Percentiles rank a stretch among this genome's conserved stretches.
Conservation (phyloP, 2,797 vertebrate genomes). For the Sebastes oblongus region DNA sequence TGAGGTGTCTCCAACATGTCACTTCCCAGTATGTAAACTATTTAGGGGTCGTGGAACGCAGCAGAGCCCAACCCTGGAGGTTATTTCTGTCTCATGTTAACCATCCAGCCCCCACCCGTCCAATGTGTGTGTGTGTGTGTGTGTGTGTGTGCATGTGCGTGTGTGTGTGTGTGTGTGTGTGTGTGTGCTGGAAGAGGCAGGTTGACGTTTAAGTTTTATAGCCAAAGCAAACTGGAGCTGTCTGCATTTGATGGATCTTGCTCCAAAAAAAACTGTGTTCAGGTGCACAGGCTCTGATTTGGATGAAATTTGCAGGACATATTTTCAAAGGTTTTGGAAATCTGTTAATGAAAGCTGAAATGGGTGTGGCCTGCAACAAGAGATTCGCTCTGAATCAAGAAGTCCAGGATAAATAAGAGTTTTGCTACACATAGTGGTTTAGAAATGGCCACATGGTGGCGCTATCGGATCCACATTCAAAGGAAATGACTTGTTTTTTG, state of each 20-base stretch:
- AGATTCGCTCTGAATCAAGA: background rate
- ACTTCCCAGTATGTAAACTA: slow-evolving; percentile 48
- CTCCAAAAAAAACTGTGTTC: too few species aligned
- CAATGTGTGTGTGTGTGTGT: background rate
- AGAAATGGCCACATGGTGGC: background rate
- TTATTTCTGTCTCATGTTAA: slow-evolving; percentile 63
- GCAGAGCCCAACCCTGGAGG: slow-evolving; percentile 55
- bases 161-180: background rate
- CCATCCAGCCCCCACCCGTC: slow-evolving; percentile 2
- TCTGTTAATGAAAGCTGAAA: background rate
- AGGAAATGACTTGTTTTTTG: background rate
- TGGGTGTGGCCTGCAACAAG: background rate
- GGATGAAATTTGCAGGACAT: background rate
- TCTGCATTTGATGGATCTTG: background rate
- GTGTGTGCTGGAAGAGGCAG: background rate
- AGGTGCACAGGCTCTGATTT: background rate
- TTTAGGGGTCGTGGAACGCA: slow-evolving; percentile 40
- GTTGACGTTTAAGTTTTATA: background rate
- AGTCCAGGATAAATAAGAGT: background rate
- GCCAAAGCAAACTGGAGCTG: background rate
- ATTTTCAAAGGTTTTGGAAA: background rate
- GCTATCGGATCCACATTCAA: background rate
- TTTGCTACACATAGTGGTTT: background rate
- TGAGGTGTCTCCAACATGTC: slow-evolving; percentile 25
- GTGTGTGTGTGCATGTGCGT: background rate